phyloP scores from a whole-genome alignment of 1,140 invertebrate genomes.

The Gryon sp. region DNA sequence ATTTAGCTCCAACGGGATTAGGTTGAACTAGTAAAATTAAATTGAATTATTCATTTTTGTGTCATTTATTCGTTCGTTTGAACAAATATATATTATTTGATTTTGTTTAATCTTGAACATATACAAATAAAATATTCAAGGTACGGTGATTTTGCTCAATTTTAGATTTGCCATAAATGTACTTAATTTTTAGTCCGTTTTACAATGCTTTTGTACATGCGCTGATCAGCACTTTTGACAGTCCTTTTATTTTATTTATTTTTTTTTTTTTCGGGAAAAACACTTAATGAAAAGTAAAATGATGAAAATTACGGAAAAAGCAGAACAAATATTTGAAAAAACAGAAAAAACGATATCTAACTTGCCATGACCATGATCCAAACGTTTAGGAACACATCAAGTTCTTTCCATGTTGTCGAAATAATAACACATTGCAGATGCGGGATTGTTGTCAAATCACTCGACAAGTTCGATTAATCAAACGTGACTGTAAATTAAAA shows the following conservation, averaged over 20 bases:
- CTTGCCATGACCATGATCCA: conserved; percentile 59
- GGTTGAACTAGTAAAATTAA: too few species aligned
- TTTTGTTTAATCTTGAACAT: too few species aligned
- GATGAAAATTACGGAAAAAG: not conserved
- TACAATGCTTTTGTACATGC: conserved; percentile 25
- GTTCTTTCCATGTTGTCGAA: conserved; percentile 39
- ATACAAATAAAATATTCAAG: too few species aligned
- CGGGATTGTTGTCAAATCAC: conserved; percentile 7
- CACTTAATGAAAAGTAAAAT: not conserved
- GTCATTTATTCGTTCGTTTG: too few species aligned
- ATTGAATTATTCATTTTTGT: too few species aligned
- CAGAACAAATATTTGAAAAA: not conserved
- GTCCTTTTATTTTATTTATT: too few species aligned
- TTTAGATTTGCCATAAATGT: conserved; percentile 49
- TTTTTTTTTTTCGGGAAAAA: too few species aligned
- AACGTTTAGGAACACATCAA: conserved; percentile 59
- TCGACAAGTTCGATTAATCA: not conserved
- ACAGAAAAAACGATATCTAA: conserved; percentile 9
- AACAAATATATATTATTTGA: too few species aligned
- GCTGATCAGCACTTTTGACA: conserved; percentile 29
- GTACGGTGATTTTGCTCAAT: too few species aligned
- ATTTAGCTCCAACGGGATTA: too few species aligned
- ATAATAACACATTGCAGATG: conserved; percentile 14
- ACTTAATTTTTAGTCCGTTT: conserved; percentile 55
- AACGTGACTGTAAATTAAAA: too few species aligned